Evolutionary conservation across 1,140 invertebrate genomes (phyloP).

Genomic region (Prorops nasuta): DNA sequence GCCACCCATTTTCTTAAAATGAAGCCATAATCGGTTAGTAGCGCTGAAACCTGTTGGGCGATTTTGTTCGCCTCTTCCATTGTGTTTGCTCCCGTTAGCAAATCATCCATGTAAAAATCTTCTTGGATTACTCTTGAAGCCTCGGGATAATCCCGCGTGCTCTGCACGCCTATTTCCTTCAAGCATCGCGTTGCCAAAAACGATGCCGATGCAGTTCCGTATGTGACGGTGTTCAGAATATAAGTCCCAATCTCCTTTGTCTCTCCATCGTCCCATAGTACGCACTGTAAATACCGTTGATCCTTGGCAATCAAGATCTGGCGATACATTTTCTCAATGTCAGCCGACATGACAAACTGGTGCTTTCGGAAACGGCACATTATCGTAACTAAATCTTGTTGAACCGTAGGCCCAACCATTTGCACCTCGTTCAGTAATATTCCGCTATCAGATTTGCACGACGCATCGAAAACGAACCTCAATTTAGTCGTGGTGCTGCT

Average conservation of each 20-base stretch:
- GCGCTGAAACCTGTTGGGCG: not conserved
- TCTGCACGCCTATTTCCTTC: not conserved
- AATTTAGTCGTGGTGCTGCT: constrained; percentile 30
- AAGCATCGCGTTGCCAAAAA: not conserved
- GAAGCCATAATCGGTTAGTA: not conserved
- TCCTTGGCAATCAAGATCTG: not conserved
- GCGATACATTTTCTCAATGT: too few species aligned
- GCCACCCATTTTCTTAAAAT: not conserved
- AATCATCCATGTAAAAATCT: too few species aligned
- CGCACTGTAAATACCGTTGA: not conserved
- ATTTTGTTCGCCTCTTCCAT: not conserved
- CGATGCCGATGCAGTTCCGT: too few species aligned
- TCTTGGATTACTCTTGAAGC: not conserved
- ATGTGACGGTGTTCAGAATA: not conserved
- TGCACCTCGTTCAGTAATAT: not conserved
- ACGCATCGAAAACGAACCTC: constrained; percentile 42
- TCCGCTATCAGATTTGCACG: constrained; percentile 17
- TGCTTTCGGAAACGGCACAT: not conserved
- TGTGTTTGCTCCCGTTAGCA: too few species aligned
- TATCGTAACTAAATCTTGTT: not conserved
- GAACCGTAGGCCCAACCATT: not conserved
- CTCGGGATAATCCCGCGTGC: not conserved
- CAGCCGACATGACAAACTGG: not conserved
- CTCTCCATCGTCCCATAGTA: not conserved
- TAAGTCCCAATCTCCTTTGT: not conserved